phyloP scores from a whole-genome alignment of 2,113 vertebrate species.

The Cynoglossus semilaevis region DNA sequence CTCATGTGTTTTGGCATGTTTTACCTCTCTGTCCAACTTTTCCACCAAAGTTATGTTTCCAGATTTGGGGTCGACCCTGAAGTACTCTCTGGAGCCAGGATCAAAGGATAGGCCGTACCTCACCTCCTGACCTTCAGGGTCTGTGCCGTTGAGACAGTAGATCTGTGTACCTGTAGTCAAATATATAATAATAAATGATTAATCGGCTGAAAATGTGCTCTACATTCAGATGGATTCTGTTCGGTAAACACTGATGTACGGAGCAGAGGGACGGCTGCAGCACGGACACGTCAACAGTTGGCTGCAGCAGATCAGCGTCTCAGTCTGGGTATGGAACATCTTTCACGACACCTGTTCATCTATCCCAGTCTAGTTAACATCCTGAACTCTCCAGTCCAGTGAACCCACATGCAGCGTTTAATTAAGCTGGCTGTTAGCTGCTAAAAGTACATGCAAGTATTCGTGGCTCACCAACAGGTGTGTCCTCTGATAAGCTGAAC shows the following conservation, averaged over 20 bases:
- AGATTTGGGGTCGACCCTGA: conserved; percentile 81
- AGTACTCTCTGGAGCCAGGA: conserved; percentile 82
- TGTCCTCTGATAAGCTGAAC: conserved; percentile 93
- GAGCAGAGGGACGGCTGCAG: conserved; percentile 29
- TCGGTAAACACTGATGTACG: conserved; percentile 5
- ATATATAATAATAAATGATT: background rate
- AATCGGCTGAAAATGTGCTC: too few species aligned
- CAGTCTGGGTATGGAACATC: conserved; percentile 9
- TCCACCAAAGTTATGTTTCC: conserved; percentile 89
- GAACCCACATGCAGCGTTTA: background rate
- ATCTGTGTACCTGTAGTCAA: conserved; percentile 83
- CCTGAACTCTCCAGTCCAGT: conserved; percentile 14
- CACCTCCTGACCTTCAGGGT: conserved; percentile 88
- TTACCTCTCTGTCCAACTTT: conserved; percentile 93
- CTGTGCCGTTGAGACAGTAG: conserved; percentile 91
- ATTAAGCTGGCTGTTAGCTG: conserved; percentile 13
- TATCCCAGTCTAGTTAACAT: conserved; percentile 40
- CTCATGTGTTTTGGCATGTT: background rate
- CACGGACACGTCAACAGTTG: conserved; percentile 45
- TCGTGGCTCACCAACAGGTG: conserved; percentile 82
- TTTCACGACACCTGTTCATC: conserved; percentile 43
- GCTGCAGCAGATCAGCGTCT: conserved; percentile 33
- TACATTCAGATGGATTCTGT: background rate
- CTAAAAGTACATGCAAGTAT: background rate
- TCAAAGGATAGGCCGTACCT: conserved; percentile 87